These are phyloP conservation scores for Vulpes lagopus DNA, from an alignment of 2,113 vertebrate genomes.

Conservation along the genomic window DNA sequence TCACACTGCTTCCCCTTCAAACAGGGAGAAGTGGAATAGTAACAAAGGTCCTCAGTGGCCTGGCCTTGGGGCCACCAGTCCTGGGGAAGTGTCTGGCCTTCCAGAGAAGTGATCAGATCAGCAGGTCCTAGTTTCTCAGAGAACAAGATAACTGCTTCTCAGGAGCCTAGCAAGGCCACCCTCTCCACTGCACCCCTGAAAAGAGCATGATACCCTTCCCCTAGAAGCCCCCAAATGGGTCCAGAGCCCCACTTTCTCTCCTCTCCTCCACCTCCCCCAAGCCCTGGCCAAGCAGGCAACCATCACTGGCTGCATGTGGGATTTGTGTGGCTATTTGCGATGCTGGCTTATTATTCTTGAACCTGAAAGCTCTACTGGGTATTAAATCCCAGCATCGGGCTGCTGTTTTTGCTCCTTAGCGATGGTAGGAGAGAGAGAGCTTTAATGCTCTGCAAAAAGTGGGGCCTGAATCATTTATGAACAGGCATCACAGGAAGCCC, in stretches of 20 bases:
- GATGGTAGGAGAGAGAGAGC: constrained; percentile 61
- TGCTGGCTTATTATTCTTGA: constrained; percentile 64
- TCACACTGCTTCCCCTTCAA: neutral
- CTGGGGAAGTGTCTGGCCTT: neutral
- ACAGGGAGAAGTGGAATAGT: neutral
- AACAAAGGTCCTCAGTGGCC: neutral
- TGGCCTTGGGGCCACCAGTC: neutral
- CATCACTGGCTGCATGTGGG: neutral
- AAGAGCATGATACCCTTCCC: neutral
- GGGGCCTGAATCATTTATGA: constrained; percentile 85
- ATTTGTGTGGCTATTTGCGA: constrained; percentile 41
- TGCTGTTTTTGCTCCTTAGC: constrained; percentile 4
- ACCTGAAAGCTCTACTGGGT: constrained; percentile 63
- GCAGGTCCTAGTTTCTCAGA: neutral
- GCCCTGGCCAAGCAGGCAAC: neutral
- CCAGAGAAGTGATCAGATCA: neutral
- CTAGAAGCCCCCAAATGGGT: neutral
- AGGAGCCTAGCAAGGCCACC: neutral
- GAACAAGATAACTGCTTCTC: neutral
- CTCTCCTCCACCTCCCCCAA: neutral
- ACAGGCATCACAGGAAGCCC: constrained; percentile 63
- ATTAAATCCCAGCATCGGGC: constrained; percentile 70
- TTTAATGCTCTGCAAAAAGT: constrained; percentile 70
- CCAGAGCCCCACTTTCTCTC: neutral
- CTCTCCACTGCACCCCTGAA: neutral